Base-by-base conservation (phyloP, 1,140 invertebrate species). In the Leptinotarsa defecta region DNA sequence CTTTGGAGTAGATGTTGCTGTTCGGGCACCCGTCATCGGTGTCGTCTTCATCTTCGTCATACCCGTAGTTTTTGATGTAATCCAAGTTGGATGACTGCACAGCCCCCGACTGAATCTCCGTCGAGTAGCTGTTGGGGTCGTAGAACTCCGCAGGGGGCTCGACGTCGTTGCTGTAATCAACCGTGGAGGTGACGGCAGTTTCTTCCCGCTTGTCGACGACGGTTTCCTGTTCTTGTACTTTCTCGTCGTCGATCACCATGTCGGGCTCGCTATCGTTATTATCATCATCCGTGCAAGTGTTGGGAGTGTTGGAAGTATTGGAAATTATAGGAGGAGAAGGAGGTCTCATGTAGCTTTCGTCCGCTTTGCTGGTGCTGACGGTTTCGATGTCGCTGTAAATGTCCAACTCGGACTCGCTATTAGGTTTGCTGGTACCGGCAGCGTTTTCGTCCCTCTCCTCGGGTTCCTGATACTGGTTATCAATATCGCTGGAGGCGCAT, bases 211-310 rank as follows among this genome's bases (percentile, higher is more conserved):
- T 61, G 43, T 80, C 80, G 34, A 73, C 48, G 11, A 63, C 61
- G 15, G 48, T 71, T 17, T 63, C 65, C 27, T 24, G 64, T 5
- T 77, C 76, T 19, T 68, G 43, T 3, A 86, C 86, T 73, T 88
- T 88, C 4, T 87, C 87, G 0, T 86, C 87, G 62, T 91, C 91
- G n/a, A 91, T 92, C 1, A 92, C 88, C 27, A 92, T 82, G 17
- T 91, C 90, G 3, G 89, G 87, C 77, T 92, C 91, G 79, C 90
- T 91, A 52, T 89, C 89, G 74, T 90, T 90, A 68, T 91, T 89
- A 48, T 90, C 90, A 63, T 83, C 81, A 62, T 79, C 81, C 1
- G 67, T 74, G 27, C 75, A 68, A 52, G 63, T 73, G 61, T 77
- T 76, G 48, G 75, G 63, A 17, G 27, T 57, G 20, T 76, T 76